Conservation (phyloP, 2,888 invertebrate species). For the Elgonia sp. region DNA sequence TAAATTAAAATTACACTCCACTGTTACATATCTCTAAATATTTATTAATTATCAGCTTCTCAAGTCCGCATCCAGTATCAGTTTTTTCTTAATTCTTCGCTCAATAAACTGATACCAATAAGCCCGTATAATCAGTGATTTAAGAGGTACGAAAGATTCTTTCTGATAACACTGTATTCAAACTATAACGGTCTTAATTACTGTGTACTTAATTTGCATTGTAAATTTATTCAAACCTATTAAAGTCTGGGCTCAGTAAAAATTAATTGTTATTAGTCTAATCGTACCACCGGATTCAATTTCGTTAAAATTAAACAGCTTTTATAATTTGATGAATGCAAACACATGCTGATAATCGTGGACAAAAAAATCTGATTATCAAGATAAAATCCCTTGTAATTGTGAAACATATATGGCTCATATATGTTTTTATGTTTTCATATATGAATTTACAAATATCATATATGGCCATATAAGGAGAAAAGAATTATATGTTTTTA, state of each 20-base stretch:
- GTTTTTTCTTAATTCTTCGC: not conserved
- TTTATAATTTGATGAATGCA: not conserved
- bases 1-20: not conserved
- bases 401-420: no score
- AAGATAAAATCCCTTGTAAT: not conserved
- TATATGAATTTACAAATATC: no score
- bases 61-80: not conserved
- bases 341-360: not conserved
- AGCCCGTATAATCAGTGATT: conserved; percentile 2
- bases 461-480: no score
- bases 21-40: no score
- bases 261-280: conserved; percentile 32
- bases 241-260: conserved; percentile 30
- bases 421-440: no score
- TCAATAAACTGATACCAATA: conserved; percentile 28
- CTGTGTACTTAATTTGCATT: conserved; percentile 54
- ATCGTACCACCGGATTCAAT: not conserved
- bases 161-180: conserved; percentile 40
- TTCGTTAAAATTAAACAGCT: not conserved
- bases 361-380: not conserved
- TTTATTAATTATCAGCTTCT: not conserved
- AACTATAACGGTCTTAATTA: conserved; percentile 56
- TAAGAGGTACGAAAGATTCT: conserved; percentile 22
- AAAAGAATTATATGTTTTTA: no score
- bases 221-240: conserved; percentile 48